Percentiles rank a stretch among this genome's conserved stretches.
Evolutionary conservation across 2,113 vertebrate genomes (phyloP).

Genomic region (Saccopteryx leptura): DNA sequence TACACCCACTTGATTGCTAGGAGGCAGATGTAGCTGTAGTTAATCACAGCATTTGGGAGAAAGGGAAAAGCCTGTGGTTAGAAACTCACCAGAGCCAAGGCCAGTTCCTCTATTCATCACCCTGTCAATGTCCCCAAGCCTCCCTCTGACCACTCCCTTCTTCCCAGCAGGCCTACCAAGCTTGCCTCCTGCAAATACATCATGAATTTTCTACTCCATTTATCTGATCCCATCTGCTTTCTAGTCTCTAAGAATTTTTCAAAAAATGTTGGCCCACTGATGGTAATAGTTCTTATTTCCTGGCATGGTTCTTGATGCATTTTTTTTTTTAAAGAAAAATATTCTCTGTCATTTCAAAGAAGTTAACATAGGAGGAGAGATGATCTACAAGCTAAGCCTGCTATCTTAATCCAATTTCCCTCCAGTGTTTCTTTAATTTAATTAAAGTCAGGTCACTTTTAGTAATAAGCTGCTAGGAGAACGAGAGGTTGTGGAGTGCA

Average conservation of each 20-base stretch:
- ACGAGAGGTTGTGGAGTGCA: not conserved
- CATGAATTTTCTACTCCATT: not conserved
- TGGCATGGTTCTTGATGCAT: conserved; percentile 9
- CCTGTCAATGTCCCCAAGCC: not conserved
- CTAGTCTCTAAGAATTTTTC: conserved; percentile 36
- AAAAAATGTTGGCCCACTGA: not conserved
- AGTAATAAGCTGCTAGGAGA: not conserved
- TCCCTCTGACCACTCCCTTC: not conserved
- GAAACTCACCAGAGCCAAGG: not conserved
- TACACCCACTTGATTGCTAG: not conserved
- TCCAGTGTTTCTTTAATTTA: not conserved
- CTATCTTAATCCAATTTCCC: not conserved
- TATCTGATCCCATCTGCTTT: conserved; percentile 69
- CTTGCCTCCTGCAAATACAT: not conserved
- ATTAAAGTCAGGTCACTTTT: not conserved
- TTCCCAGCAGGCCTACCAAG: not conserved
- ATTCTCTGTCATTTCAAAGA: not conserved
- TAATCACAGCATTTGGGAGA: not conserved
- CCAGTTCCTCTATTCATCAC: not conserved
- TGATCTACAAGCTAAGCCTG: not conserved
- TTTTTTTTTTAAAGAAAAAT: conserved; percentile 47
- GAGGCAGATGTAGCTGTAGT: not conserved
- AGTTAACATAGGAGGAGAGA: conserved; percentile 2
- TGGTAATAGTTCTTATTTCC: conserved; percentile 47
- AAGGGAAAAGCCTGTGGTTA: not conserved